Evolutionary conservation across 2,888 invertebrate genomes (phyloP), one percentile per base, ranked within the genome.

Genomic region (Aproaerema taeniolella): DNA sequence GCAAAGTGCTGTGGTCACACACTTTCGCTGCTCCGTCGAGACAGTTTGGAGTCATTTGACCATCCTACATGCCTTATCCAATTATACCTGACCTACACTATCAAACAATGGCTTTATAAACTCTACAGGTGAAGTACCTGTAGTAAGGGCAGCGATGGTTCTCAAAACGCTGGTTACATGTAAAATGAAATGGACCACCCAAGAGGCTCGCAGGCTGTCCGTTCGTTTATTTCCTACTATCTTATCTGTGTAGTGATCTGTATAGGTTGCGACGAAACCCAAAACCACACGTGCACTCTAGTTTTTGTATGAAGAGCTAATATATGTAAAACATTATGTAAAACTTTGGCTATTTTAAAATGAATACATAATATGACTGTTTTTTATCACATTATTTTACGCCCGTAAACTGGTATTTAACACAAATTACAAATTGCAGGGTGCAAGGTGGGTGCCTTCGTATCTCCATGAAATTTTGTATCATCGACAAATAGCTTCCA

Each of bases 21-120:
- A 82, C 82, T 85, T 83, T 83, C 82, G 74, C 82, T 73, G 75
- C 80, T 77, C 76, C 80, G 70, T 78, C 73, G 76, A 78, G 82
- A 82, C 79, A 77, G 73, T 75, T 76, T 72, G 67, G 67, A 72
- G 67, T 70, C 74, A 51, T 59, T 37, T 60, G 58, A 50, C 52
- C 53, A 49, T 53, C 54, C 52, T 51, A 61, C 56, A 57, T 53
- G 52, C 43, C 42, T 47, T 46, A 41, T 45, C 72, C 73, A 72
- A 43, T 54, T 32, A 43, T 52, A 31, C 41, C 41, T 61, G 76
- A 63, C 47, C 74, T 55, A 40, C 38, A 17, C 25, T 42, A 44
- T 47, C 32, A 43, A 24, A 34, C 32, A 42, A 34, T 13, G 32
- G 44, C 40, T 37, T 31, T 43, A 46, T 32, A 33, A 48, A 38